phyloP scores from a whole-genome alignment of 2,113 vertebrate genomes.

The Ivindomyrus marchei region DNA sequence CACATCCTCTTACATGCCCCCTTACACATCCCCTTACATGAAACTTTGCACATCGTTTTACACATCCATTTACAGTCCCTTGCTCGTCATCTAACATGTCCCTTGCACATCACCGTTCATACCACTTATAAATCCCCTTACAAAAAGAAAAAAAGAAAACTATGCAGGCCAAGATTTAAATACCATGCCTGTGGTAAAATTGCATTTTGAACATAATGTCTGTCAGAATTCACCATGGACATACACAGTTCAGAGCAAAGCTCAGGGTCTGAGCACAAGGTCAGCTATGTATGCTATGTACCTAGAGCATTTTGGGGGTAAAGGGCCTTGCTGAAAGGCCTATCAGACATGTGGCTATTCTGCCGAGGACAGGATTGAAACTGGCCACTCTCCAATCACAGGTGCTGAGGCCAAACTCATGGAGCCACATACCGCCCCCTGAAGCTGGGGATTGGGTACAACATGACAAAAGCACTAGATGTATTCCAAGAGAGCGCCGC shows the following conservation, averaged over 20 bases:
- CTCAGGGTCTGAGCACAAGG: neutral
- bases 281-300: too few species aligned
- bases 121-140: neutral
- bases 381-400: neutral
- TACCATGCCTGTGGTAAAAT: neutral
- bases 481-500: neutral
- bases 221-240: neutral
- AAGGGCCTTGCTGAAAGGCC: neutral
- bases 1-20: neutral
- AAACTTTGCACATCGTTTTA: neutral
- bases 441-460: neutral
- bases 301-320: neutral
- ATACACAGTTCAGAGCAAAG: neutral
- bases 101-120: neutral
- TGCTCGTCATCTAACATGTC: neutral
- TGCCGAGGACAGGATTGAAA: neutral
- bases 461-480: neutral
- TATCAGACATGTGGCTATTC: neutral
- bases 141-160: neutral
- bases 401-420: neutral
- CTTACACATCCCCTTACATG: neutral
- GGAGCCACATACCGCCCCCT: neutral
- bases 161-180: neutral
- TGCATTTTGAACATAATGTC: neutral
- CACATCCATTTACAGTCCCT: neutral